Conservation (phyloP, 2,888 invertebrate genomes). For the Pristionchus arcanus region DNA sequence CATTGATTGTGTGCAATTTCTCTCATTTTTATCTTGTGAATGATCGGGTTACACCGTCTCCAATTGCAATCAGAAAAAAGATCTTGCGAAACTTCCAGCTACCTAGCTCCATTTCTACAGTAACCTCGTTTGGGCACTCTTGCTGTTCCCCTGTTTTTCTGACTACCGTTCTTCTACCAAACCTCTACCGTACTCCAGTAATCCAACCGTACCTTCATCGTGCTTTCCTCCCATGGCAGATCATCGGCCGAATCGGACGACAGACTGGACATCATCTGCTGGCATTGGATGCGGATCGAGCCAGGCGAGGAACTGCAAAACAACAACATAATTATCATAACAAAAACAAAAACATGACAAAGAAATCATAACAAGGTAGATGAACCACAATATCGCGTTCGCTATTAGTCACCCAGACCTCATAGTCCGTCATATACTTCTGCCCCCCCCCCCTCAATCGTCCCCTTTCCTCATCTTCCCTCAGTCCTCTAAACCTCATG, state of each 20-base stretch:
- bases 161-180: no score
- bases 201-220: background rate
- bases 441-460: background rate
- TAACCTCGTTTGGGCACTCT: no score
- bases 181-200: constrained; percentile 6
- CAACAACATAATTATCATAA: no score
- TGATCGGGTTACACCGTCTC: background rate
- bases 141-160: no score
- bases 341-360: no score
- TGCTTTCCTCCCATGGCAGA: constrained; percentile 2
- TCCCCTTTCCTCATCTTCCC: background rate
- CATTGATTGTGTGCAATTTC: background rate
- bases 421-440: no score
- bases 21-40: background rate
- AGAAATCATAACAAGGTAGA: no score
- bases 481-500: background rate
- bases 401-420: no score
- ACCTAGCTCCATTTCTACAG: background rate
- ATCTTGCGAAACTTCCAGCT: background rate
- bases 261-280: constrained; percentile 22
- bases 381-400: no score
- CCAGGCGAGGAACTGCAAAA: constrained; percentile 42
- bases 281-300: constrained; percentile 48
- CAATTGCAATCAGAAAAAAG: background rate
- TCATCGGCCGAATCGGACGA: constrained; percentile 32